Evolutionary conservation across 2,888 invertebrate species (phyloP).

Genomic region (Eucera pruinosa): DNA sequence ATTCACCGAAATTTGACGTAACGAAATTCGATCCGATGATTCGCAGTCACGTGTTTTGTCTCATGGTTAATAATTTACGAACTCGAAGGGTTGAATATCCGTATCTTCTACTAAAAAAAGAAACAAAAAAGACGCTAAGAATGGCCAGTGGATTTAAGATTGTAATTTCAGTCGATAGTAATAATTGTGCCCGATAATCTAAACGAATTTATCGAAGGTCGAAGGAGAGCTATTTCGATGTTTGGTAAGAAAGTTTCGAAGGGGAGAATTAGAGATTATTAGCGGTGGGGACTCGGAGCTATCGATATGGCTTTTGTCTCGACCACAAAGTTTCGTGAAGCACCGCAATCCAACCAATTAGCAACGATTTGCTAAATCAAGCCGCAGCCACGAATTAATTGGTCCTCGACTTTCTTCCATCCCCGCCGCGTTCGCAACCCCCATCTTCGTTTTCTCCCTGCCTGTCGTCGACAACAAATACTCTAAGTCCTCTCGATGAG

Average conservation of each 20-base stretch:
- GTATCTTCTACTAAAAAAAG: no score
- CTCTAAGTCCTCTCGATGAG: slow-evolving; percentile 57
- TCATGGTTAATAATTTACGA: no score
- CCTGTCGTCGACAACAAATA: slow-evolving; percentile 56
- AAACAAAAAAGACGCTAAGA: no score
- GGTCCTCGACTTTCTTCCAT: slow-evolving; percentile 67
- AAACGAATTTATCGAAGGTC: not conserved
- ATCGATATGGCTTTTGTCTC: slow-evolving; percentile 69
- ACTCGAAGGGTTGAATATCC: no score
- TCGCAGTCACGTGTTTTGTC: no score
- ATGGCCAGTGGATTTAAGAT: no score
- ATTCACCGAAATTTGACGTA: no score
- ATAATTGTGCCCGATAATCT: not conserved
- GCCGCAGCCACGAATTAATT: slow-evolving; percentile 69
- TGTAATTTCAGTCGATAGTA: no score
- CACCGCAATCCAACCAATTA: slow-evolving; percentile 71
- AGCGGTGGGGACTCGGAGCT: slow-evolving; percentile 45
- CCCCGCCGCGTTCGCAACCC: not conserved
- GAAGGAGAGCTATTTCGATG: not conserved
- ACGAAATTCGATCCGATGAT: no score
- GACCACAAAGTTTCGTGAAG: slow-evolving; percentile 66
- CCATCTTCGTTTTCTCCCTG: slow-evolving; percentile 3
- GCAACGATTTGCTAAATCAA: slow-evolving; percentile 72
- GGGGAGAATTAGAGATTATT: slow-evolving; percentile 65
- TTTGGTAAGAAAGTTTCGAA: slow-evolving; percentile 51